Evolutionary conservation across 2,888 invertebrate species (phyloP), one percentile per base, ranked within the genome.

Genomic region (Torymus aiolomorphi): DNA sequence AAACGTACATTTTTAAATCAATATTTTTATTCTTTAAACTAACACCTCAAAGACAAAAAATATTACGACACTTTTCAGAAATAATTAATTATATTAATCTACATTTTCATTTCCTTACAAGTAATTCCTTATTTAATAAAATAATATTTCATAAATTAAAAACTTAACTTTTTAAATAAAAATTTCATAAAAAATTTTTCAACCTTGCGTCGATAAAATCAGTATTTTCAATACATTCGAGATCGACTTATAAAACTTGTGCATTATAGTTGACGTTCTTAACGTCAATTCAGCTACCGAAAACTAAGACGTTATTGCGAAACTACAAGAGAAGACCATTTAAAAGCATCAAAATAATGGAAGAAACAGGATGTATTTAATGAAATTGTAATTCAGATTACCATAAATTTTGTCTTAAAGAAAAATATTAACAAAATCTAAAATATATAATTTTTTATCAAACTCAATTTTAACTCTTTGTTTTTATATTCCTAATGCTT

Each of bases 321-420:
- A 8, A 42, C 42, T 42, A 42, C 42, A 8, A 10, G 8, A 42
- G 42, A 42, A 5, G 61, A 13, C 24, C 5, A 54, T 1, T 49
- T 12, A 20, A 18, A 49, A 2, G 16, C 14, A 57, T 42, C 42
- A 76, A 61, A 54, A 31, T 61, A 51, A 16, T 62, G 73, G 73
- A 73, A 73, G 73, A 67, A 59, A 14, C 51, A 54, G n/a, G 42
- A 73, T 63, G 20, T 20, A 69, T 4, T 10, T 67, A 31, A 24
- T 31, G 14, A 14, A 14, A 14, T n/a, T 42, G 5, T 24, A 14
- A 63, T 42, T 42, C 42, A 42, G 42, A 42, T 42, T 42, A 42
- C 5, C 56, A 56, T 56, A 56, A 2, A 56, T 56, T 56, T 56
- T 56, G n/a, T 16, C 5, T 14, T 12, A 54, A 31, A 31, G 31